Conservation (phyloP, 2,888 invertebrate genomes). For the Lasioglossum villosulum region DNA sequence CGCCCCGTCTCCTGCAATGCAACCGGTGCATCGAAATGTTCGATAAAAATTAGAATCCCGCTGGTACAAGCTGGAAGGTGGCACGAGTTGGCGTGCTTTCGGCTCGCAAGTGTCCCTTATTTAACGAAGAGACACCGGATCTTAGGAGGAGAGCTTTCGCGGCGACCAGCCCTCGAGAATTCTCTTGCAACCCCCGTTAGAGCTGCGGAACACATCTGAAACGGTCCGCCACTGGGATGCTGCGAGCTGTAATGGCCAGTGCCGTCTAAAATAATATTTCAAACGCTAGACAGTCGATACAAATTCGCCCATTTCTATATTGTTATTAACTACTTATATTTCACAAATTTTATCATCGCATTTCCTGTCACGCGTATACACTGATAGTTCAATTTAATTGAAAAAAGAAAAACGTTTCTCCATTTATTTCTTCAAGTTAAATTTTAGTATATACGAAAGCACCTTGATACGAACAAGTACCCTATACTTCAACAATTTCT, state of each 20-base stretch:
- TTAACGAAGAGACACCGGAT: slow-evolving; percentile 21
- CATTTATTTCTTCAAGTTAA: too few relatives aligned
- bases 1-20: not conserved
- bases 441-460: too few relatives aligned
- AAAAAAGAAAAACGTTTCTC: too few relatives aligned
- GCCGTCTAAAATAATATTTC: not conserved
- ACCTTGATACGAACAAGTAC: too few relatives aligned
- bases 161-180: slow-evolving; percentile 39
- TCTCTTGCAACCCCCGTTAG: slow-evolving; percentile 40
- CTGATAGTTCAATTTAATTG: too few relatives aligned
- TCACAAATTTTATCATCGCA: too few relatives aligned
- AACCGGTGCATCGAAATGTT: not conserved
- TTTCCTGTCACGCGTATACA: too few relatives aligned
- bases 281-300: not conserved
- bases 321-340: too few relatives aligned
- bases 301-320: not conserved
- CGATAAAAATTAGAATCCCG: slow-evolving; percentile 3
- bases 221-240: slow-evolving; percentile 68
- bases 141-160: not conserved
- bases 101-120: slow-evolving; percentile 25
- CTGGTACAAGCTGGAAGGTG: slow-evolving; percentile 23
- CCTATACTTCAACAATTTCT: too few relatives aligned
- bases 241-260: slow-evolving; percentile 18
- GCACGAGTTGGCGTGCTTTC: not conserved
- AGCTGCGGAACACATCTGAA: slow-evolving; percentile 47